Base-by-base conservation (phyloP, 92 coral and sea anemone genomes). In the Porites lobata region DNA sequence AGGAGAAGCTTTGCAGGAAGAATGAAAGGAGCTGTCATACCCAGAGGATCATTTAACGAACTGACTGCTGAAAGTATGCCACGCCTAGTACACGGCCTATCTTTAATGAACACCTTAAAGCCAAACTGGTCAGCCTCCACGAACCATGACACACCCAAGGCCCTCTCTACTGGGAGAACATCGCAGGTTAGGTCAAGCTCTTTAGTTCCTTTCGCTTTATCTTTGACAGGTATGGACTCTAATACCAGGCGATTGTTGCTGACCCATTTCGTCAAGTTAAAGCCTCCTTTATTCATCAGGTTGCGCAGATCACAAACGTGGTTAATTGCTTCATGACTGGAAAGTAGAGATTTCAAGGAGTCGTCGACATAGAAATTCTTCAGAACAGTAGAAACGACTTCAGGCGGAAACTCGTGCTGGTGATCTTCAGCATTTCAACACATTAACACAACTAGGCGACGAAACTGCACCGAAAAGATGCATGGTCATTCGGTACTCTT, bases 391-490 rank as follows among this genome's bases (percentile, higher is more conserved):
- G 29, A 26, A 26, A 26, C 2, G 29, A 26, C 29, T 26, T 26
- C 29, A 26, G 29, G 29, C 29, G 29, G 1, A 26, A 26, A 26
- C 29, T 26, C 29, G 29, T 26, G 29, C 29, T 26, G 29, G 29
- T 26, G 29, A 26, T 26, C 29, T 26, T 26, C 29, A 11, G 89
- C 94, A 57, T 79, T 87, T 19, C 58, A 50, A 15, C 84, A 73
- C 29, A 91, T 82, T 87, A 9, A 91, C 94, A 69, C 79, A 83
- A 57, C 76, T 64, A 17, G 92, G 92, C 13, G 90, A 90, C 56
- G 90, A 90, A 0, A 71, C 90, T 1, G 90, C 90, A 61, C 93
- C 93, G 61, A 90, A 90, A 19, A 89, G 53, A 85, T 85, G 93
- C 14, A 86, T 88, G 43, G 75, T 86, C 93, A 86, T 80, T 43